A percentile compares a stretch with the other conserved stretches of the same genome.
These are phyloP conservation scores for Dallia pectoralis DNA, from an alignment of 2,797 vertebrate genomes.

Conservation along the genomic window DNA sequence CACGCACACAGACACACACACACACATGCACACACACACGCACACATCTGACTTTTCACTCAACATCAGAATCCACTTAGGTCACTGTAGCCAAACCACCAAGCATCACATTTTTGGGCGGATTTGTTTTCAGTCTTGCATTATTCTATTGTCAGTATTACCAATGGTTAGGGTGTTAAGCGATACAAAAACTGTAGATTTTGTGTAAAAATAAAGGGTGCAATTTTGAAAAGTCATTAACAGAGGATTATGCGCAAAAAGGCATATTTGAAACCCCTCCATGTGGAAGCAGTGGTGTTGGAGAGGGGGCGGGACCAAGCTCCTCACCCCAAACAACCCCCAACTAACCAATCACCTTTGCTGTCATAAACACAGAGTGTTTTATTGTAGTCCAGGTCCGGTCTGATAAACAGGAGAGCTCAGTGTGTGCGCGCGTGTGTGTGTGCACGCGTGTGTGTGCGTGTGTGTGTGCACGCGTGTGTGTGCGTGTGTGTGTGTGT, in stretches of 20 bases:
- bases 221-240: neutral
- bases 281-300: conserved; percentile 9
- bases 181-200: neutral
- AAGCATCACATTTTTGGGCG: neutral
- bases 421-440: neutral
- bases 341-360: conserved; percentile 31
- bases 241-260: neutral
- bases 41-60: conserved; percentile 37
- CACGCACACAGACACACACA: no score
- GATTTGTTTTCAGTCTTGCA: conserved; percentile 21
- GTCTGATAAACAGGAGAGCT: conserved; percentile 42
- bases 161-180: conserved; percentile 8
- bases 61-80: conserved; percentile 28
- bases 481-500: neutral
- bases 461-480: conserved; percentile 28
- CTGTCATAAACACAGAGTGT: conserved; percentile 43
- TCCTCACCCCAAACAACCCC: neutral
- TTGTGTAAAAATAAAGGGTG: neutral
- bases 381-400: conserved; percentile 27
- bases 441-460: conserved; percentile 30
- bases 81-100: conserved; percentile 12
- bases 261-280: neutral
- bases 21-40: no score
- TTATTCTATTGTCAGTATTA: conserved; percentile 36
- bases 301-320: conserved; percentile 25